Evolutionary conservation across 37 sponge, comb jelly and placozoan genomes (phyloP).

Genomic region (Tethya wilhelma): DNA sequence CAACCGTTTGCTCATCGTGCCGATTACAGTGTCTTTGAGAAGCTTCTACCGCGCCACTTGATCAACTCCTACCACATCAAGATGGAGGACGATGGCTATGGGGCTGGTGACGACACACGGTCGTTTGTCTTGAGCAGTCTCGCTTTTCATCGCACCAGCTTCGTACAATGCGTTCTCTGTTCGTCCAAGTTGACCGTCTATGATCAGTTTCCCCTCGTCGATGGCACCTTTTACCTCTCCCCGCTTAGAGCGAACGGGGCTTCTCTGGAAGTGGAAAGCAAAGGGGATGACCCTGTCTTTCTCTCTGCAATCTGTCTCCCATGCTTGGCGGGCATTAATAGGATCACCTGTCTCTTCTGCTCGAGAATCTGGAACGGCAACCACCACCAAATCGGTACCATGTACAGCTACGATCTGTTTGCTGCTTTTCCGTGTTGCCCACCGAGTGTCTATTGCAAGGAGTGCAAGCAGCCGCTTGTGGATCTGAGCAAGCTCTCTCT

Average conservation of each 20-base stretch:
- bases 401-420: constrained; percentile 94
- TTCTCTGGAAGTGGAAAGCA: constrained; percentile 74
- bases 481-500: constrained; percentile 47
- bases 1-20: constrained; percentile 81
- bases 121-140: constrained; percentile 84
- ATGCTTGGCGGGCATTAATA: constrained; percentile 79
- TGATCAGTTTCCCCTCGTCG: constrained; percentile 89
- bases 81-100: constrained; percentile 94
- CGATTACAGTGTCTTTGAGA: constrained; percentile 73
- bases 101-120: constrained; percentile 86
- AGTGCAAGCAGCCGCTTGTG: constrained; percentile 72
- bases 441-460: constrained; percentile 64
- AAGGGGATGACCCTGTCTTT: constrained; percentile 57
- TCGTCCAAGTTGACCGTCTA: constrained; percentile 71
- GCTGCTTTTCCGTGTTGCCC: constrained; percentile 88
- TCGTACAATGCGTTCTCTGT: constrained; percentile 86
- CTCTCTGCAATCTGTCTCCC: constrained; percentile 84
- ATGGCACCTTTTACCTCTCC: constrained; percentile 89
- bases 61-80: constrained; percentile 93
- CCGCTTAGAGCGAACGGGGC: constrained; percentile 47
- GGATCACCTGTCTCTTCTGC: constrained; percentile 77
- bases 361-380: constrained; percentile 79
- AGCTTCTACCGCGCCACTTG: constrained; percentile 68
- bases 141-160: constrained; percentile 67
- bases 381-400: constrained; percentile 88